Evolutionary conservation across 2,113 vertebrate species (phyloP), one percentile per base, ranked within the genome.

Genomic region (Psophia crepitans): DNA sequence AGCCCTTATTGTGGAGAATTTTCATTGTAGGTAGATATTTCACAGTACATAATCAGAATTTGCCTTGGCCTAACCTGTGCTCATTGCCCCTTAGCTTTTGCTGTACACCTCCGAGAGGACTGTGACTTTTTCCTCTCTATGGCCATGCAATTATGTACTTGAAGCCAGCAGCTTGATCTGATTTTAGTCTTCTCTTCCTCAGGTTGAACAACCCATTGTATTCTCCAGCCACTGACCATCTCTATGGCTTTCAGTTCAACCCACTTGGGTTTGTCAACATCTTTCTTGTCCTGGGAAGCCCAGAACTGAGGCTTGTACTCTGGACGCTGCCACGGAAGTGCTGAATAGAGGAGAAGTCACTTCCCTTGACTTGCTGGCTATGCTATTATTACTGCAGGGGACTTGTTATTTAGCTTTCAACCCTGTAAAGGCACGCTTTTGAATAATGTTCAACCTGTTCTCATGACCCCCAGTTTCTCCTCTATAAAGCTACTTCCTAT

Each of bases 201-300:
- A 3, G 23, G 21, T 7, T 77, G 79, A 35, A 46, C 20, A 74
- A 78, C 23, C 14, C 3, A 3, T 41, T 61, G 2, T 41, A 18
- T 57, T 15, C 14, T 74, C 3, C 43, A 5, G 4, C 8, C 37
- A 41, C 22, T 75, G 41, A 35, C 11, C 15, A 32, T 37, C 39
- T 69, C 33, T 53, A 2, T 28, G 24, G 24, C 21, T 44, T 75
- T 84, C 2, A 1, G 13, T 21, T 88, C 16, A 87, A 71, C 26
- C 14, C 37, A 4, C 12, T 75, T 0, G 0, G 12, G 6, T 44
- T 87, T 61, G 11, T 30, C 4, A 3, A 11, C 8, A 28, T 11
- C 9, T 28, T 89, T 57, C 24, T 74, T 43, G 10, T 33, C 18
- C 9, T 2, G 4, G 68, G 58, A 44, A 61, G 14, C 21, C 35